Evolutionary conservation across 2,888 invertebrate genomes (phyloP), one percentile per base, ranked within the genome.

Genomic region (Drosophila fulvimacula): DNA sequence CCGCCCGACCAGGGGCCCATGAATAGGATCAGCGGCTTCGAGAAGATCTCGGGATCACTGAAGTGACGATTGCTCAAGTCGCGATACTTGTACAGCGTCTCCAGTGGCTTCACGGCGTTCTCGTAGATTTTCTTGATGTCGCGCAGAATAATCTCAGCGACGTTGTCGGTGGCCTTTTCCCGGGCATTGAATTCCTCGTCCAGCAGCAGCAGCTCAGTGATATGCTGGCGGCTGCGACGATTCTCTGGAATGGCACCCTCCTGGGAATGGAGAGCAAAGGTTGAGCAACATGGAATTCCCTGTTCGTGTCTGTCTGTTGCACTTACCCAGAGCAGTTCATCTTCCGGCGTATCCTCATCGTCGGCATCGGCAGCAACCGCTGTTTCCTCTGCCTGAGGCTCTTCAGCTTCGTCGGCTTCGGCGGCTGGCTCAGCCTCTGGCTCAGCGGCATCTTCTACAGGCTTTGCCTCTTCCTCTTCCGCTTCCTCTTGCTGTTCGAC

Each of bases 1-100:
- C 98, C 98, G 67, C 98, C 98, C 90, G 98, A 98, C 97, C 98
- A 98, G 41, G 98, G 98, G 44, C 98, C 98, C 96, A 98, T 97
- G 90, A 98, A 97, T 6, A 98, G 94, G 58, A 98, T 95, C 90
- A 98, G 93, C 3, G 98, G 98, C 90, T 98, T 98, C 4, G 98
- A 97, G 92, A 97, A 97, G 90, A 98, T 97, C 94, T 98, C 98
- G 2, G 97, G 96, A 93, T 98, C 98, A 90, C 97, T 96, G 90
- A 97, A 97, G 93, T 97, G 97, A 77, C 97, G 94, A 92, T 97
- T 97, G 91, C 98, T 98, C 64, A 98, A 94, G 92, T 98, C 98
- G 85, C 97, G 95, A 91, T 98, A 98, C 92, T 97, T 98, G 93
- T 97, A 98, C 34, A 97, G 93, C n/a, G 94, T 95, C 93, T 98